Base-by-base conservation (phyloP, 1,140 invertebrate species). In the Gonatopus flavifemur region DNA sequence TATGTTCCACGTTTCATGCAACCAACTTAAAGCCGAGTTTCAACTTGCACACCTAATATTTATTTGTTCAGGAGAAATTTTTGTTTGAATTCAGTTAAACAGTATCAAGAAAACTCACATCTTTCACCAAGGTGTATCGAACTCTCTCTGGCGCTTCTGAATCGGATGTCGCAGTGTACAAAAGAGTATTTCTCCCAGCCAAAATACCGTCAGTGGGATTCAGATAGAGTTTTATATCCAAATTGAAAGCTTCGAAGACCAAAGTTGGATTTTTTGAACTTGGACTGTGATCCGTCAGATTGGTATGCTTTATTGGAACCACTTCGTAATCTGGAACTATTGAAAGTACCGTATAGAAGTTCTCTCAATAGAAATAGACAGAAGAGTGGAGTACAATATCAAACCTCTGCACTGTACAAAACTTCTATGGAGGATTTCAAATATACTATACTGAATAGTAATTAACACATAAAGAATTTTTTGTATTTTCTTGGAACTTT, bases 321-420 rank as follows among this genome's bases (percentile, higher is more conserved):
- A 74, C 37, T 35, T 71, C 62, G 43, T 72, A 67, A 1, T 68
- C 37, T 1, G 71, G 71, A n/a, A n/a, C n/a, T 20, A 68, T 66
- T 73, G n/a, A 50, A 54, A 46, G 6, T 10, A 48, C n/a, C n/a
- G n/a, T n/a, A n/a, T n/a, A n/a, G n/a, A n/a, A n/a, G n/a, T n/a
- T n/a, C n/a, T n/a, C n/a, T n/a, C n/a, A n/a, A n/a, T n/a, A n/a
- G n/a, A n/a, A n/a, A n/a, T n/a, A n/a, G n/a, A n/a, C n/a, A n/a
- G n/a, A n/a, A n/a, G n/a, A n/a, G n/a, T n/a, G n/a, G n/a, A n/a
- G n/a, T n/a, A n/a, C n/a, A n/a, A n/a, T n/a, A n/a, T n/a, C n/a
- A n/a, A n/a, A n/a, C n/a, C n/a, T n/a, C n/a, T n/a, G n/a, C n/a
- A n/a, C n/a, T n/a, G n/a, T n/a, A n/a, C n/a, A n/a, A n/a, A n/a